phyloP scores from a whole-genome alignment of 2,797 vertebrate species.

The Acanthornis magna region DNA sequence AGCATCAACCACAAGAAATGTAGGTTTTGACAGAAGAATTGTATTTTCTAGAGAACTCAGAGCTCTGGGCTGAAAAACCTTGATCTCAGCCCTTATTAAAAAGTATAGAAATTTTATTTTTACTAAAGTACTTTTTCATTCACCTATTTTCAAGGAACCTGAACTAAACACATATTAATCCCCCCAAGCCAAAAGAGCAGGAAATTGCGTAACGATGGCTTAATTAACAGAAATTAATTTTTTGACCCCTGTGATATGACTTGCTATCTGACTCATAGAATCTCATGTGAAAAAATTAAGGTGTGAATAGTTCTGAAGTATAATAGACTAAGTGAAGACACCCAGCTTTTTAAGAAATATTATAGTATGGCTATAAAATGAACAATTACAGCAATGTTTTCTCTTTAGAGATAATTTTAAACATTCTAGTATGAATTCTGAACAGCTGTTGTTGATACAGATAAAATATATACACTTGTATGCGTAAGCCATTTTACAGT shows the following conservation, averaged over 20 bases:
- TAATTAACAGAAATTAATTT: neutral
- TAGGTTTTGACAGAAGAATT: neutral
- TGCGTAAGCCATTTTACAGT: neutral
- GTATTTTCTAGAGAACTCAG: neutral
- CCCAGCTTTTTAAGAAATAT: neutral
- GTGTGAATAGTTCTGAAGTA: neutral
- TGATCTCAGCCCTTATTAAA: neutral
- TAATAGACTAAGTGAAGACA: neutral
- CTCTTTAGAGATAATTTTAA: neutral
- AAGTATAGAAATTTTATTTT: neutral
- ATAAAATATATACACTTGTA: neutral
- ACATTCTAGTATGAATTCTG: neutral
- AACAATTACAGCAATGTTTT: neutral
- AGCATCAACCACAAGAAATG: neutral
- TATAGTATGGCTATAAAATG: neutral
- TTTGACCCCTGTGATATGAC: neutral
- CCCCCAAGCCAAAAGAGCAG: neutral
- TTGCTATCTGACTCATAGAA: neutral
- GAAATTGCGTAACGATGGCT: neutral
- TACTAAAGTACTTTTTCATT: neutral
- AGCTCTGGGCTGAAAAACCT: neutral
- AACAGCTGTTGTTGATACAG: neutral
- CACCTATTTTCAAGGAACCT: neutral
- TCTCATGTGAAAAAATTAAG: neutral
- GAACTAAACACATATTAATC: neutral